A percentile compares a stretch with the other conserved stretches of the same genome.
These are phyloP conservation scores for Varecia variegata DNA, from an alignment of 2,797 vertebrate species.

Conservation along the genomic window DNA sequence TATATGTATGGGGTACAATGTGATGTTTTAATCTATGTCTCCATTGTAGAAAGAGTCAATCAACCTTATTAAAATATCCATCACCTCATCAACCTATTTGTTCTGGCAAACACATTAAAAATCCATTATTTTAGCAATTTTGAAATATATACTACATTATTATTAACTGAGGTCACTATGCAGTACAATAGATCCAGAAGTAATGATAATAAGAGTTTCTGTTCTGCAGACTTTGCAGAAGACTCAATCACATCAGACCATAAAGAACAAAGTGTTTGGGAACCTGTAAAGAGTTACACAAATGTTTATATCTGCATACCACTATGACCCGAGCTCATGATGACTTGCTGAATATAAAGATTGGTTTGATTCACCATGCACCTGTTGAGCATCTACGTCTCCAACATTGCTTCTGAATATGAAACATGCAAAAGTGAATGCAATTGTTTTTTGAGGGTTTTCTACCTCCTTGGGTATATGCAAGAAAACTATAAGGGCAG, in stretches of 20 bases:
- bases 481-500: background rate
- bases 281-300: background rate
- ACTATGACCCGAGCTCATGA: background rate
- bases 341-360: background rate
- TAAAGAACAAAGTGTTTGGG: background rate
- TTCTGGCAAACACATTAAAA: background rate
- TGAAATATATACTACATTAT: background rate
- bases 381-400: background rate
- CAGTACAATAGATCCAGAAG: background rate
- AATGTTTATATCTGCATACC: background rate
- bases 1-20: background rate
- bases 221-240: background rate
- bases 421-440: background rate
- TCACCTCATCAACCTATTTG: background rate
- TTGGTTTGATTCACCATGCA: background rate
- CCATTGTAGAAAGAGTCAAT: background rate
- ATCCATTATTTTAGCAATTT: background rate
- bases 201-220: background rate
- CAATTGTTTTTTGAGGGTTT: background rate
- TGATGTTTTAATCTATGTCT: background rate
- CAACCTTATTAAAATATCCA: background rate
- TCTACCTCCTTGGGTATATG: background rate
- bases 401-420: background rate
- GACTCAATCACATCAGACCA: background rate
- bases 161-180: background rate